These are phyloP conservation scores for Nowickia ferox DNA, from an alignment of 2,888 invertebrate species.

Conservation along the genomic window DNA sequence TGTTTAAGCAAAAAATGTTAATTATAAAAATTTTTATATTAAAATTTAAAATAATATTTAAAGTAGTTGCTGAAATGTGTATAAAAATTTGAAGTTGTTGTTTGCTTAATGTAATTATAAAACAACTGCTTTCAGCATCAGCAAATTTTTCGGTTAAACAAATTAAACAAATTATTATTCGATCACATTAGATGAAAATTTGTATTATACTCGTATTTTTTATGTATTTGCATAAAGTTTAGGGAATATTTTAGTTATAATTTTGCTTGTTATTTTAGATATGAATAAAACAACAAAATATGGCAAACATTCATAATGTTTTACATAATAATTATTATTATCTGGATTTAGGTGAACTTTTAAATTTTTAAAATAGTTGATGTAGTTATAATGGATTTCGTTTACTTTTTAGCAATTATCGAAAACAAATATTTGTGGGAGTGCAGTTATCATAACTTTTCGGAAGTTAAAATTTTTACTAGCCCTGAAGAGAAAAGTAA, in stretches of 20 bases:
- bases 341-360: no score
- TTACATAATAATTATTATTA: no score
- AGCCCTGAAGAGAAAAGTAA: no score
- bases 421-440: no score
- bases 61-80: neutral
- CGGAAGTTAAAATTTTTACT: no score
- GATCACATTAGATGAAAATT: neutral
- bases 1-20: conserved; percentile 11
- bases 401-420: no score
- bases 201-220: neutral
- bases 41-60: conserved; percentile 14
- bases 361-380: no score
- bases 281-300: neutral
- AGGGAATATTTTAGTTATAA: neutral
- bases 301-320: no score
- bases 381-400: no score
- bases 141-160: conserved; percentile 27
- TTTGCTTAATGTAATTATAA: conserved; percentile 56
- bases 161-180: conserved; percentile 26
- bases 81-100: conserved; percentile 24
- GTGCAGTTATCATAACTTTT: no score
- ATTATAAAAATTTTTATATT: conserved; percentile 13
- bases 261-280: neutral
- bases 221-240: conserved; percentile 1
- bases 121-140: conserved; percentile 54